Evolutionary conservation across 2,113 vertebrate species (phyloP).

Genomic region (Engystomops pustulosus): DNA sequence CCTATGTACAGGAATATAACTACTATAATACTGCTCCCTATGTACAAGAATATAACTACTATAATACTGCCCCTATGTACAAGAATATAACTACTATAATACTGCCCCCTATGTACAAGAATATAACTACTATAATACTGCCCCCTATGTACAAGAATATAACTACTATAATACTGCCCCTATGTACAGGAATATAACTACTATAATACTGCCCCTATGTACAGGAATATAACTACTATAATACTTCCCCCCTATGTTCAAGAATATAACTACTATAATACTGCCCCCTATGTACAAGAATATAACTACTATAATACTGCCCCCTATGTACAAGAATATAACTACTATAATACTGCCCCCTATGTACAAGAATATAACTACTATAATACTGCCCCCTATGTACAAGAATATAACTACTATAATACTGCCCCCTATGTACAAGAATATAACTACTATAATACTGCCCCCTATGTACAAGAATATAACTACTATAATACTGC

Average conservation of each 20-base stretch:
- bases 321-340: conserved; percentile 5
- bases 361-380: conserved; percentile 8
- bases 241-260: too few relatives aligned
- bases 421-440: not conserved
- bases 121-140: too few relatives aligned
- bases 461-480: not conserved
- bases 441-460: not conserved
- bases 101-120: too few relatives aligned
- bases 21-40: conserved; percentile 2
- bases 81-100: conserved; percentile 17
- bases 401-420: conserved; percentile 27
- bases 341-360: conserved; percentile 1
- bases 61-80: not conserved
- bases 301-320: conserved; percentile 16
- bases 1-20: conserved; percentile 14
- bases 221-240: conserved; percentile 13
- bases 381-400: conserved; percentile 12
- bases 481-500: too few relatives aligned
- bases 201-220: conserved; percentile 2
- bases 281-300: not conserved
- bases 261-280: too few relatives aligned
- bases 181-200: conserved; percentile 4
- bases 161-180: too few relatives aligned
- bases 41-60: conserved; percentile 13
- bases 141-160: too few relatives aligned